phyloP scores from a whole-genome alignment of 2,888 invertebrate genomes.

The Hemistola chrysoprasaria region DNA sequence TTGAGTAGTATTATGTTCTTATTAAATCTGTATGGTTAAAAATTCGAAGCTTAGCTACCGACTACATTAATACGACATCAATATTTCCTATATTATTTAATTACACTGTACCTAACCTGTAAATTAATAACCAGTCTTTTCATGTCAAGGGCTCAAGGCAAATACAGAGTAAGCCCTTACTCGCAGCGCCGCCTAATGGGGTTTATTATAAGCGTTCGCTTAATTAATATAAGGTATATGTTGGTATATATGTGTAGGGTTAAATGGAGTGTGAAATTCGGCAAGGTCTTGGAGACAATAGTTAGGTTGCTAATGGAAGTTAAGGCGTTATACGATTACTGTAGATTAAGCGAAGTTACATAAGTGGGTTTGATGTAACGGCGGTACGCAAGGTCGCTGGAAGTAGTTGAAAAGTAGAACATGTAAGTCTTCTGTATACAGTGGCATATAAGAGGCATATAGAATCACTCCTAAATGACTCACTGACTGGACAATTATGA shows the following conservation, averaged over 20 bases:
- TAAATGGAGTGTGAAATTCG: conserved; percentile 31
- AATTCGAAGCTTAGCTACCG: conserved; percentile 2
- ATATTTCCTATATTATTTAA: conserved; percentile 13
- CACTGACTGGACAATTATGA: no score
- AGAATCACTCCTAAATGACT: no score
- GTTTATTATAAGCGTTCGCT: conserved; percentile 33
- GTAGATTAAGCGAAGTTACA: background rate
- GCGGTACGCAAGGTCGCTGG: no score
- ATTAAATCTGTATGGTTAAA: no score
- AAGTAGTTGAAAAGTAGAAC: no score
- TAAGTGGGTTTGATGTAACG: no score
- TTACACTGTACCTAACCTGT: conserved; percentile 19
- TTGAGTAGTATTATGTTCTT: no score
- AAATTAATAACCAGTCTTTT: conserved; percentile 30
- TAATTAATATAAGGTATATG: conserved; percentile 31
- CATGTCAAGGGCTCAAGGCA: conserved; percentile 27
- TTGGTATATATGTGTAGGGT: conserved; percentile 18
- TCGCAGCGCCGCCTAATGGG: conserved; percentile 32
- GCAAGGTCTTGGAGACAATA: conserved; percentile 13
- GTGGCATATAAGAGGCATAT: no score
- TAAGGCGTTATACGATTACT: background rate
- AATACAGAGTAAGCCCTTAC: conserved; percentile 34
- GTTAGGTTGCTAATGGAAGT: conserved; percentile 10
- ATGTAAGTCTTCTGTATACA: no score
- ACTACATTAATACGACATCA: background rate